A percentile compares a stretch with the other conserved stretches of the same genome.
These are phyloP conservation scores for Dicaeum eximium DNA, from an alignment of 2,113 vertebrate species.

Conservation along the genomic window DNA sequence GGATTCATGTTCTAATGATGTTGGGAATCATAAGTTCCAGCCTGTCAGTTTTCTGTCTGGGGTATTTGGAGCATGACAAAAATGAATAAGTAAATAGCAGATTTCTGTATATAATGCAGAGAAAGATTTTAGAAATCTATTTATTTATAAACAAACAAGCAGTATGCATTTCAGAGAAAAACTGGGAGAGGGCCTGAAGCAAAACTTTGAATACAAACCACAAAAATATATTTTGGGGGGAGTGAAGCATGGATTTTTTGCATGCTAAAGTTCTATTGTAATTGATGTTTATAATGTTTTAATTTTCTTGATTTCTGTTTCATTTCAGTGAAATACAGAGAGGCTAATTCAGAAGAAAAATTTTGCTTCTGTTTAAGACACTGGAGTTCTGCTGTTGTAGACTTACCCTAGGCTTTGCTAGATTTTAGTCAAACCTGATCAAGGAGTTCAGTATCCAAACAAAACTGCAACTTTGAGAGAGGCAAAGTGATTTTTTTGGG, in stretches of 20 bases:
- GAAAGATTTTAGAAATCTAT: not conserved
- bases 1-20: not conserved
- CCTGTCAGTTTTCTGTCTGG: not conserved
- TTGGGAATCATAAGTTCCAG: not conserved
- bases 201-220: not conserved
- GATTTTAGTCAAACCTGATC: not conserved
- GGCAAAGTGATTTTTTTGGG: not conserved
- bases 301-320: not conserved
- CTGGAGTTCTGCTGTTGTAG: not conserved
- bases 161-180: not conserved
- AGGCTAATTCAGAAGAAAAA: not conserved
- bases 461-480: not conserved
- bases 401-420: not conserved
- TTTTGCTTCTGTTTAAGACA: not conserved
- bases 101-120: not conserved
- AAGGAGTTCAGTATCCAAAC: not conserved
- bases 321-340: constrained; percentile 8
- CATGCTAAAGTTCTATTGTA: not conserved
- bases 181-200: not conserved
- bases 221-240: not conserved
- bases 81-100: not conserved
- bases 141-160: not conserved
- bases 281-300: not conserved
- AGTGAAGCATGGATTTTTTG: not conserved
- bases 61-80: not conserved